phyloP scores from a whole-genome alignment of 1,140 invertebrate genomes.

The Hylyphantes graminicola region DNA sequence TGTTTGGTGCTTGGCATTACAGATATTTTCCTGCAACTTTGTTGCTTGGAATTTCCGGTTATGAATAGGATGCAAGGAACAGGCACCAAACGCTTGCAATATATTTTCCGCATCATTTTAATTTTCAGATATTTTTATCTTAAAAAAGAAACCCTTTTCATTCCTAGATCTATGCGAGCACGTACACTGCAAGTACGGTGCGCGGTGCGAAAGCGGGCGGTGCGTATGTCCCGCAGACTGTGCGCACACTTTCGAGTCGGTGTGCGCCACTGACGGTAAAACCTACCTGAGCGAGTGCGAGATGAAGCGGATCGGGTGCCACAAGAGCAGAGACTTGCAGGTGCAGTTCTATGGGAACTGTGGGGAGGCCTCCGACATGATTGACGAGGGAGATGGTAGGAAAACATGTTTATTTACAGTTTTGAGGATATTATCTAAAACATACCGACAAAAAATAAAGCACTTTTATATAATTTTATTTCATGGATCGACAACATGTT shows the following conservation, averaged over 20 bases:
- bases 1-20: too few relatives aligned
- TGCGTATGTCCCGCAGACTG: constrained; percentile 87
- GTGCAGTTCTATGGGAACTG: constrained; percentile 86
- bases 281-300: constrained; percentile 81
- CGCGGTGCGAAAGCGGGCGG: constrained; percentile 81
- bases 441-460: background rate
- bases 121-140: background rate
- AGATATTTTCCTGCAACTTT: too few relatives aligned
- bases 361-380: constrained; percentile 65
- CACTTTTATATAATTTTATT: background rate
- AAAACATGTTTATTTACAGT: background rate
- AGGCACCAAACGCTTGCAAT: background rate
- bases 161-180: constrained; percentile 80
- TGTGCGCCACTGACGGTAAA: constrained; percentile 83
- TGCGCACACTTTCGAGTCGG: constrained; percentile 70
- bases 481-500: too few relatives aligned
- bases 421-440: background rate
- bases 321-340: constrained; percentile 66
- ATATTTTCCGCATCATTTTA: background rate
- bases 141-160: background rate
- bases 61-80: background rate
- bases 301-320: constrained; percentile 77
- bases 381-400: constrained; percentile 16
- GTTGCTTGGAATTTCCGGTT: too few relatives aligned
- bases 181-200: constrained; percentile 82